These are phyloP conservation scores for Stenoptilia bipunctidactyla DNA, from an alignment of 2,888 invertebrate genomes.

Conservation along the genomic window DNA sequence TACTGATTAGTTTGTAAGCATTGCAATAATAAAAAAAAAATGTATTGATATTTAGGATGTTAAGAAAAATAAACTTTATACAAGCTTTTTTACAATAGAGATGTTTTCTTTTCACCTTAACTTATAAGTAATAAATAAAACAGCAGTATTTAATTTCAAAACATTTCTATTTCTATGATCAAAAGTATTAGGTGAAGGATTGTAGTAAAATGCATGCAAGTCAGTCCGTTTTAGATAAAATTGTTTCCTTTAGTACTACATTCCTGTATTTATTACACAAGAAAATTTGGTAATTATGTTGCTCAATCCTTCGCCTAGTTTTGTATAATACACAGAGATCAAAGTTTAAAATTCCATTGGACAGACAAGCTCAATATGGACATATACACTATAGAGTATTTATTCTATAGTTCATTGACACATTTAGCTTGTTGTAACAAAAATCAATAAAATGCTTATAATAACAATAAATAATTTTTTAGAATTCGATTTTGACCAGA, in stretches of 20 bases:
- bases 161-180: slow-evolving; percentile 51
- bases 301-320: slow-evolving; percentile 40
- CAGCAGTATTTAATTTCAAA: not conserved
- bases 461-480: slow-evolving; percentile 57
- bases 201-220: slow-evolving; percentile 17
- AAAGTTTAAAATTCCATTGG: slow-evolving; percentile 40
- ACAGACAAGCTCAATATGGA: slow-evolving; percentile 42
- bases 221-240: slow-evolving; percentile 14
- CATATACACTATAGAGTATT: too few relatives aligned
- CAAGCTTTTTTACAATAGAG: too few relatives aligned
- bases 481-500: slow-evolving; percentile 44
- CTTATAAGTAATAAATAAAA: not conserved
- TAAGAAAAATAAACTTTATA: too few relatives aligned
- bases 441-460: slow-evolving; percentile 57
- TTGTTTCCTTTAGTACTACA: slow-evolving; percentile 14
- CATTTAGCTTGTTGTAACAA: slow-evolving; percentile 38
- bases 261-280: too few relatives aligned
- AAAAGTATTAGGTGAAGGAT: slow-evolving; percentile 46
- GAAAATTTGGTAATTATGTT: too few relatives aligned
- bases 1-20: slow-evolving; percentile 33
- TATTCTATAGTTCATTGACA: not conserved
- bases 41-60: too few relatives aligned
- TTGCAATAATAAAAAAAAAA: slow-evolving; percentile 25
- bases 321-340: slow-evolving; percentile 64
- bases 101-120: too few relatives aligned